These are phyloP conservation scores for Anastatus disparis DNA, from an alignment of 1,140 invertebrate genomes.

Conservation along the genomic window DNA sequence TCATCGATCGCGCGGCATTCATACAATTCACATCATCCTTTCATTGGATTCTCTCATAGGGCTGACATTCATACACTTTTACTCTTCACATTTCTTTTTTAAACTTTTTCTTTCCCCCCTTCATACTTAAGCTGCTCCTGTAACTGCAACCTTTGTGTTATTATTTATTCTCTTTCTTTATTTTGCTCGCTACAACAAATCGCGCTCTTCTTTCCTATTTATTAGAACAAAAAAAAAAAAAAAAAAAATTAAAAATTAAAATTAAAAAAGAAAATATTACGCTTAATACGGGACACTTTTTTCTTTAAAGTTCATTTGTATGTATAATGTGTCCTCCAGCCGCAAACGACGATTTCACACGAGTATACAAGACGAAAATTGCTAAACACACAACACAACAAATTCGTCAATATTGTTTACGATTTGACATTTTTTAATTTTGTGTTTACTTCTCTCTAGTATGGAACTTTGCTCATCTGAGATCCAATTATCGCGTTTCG, in stretches of 20 bases:
- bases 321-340: constrained; percentile 4
- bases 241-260: too few species aligned
- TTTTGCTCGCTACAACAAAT: constrained; percentile 34
- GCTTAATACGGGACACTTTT: neutral
- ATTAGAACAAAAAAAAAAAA: constrained; percentile 25
- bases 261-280: too few species aligned
- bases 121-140: constrained; percentile 54
- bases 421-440: neutral
- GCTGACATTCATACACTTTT: constrained; percentile 27
- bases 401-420: constrained; percentile 8
- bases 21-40: constrained; percentile 26
- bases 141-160: constrained; percentile 64
- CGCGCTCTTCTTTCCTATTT: constrained; percentile 26
- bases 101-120: constrained; percentile 26
- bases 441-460: constrained; percentile 13
- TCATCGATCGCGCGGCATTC: constrained; percentile 28
- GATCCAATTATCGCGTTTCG: constrained; percentile 25
- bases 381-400: neutral
- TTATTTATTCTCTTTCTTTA: constrained; percentile 38
- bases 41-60: constrained; percentile 42
- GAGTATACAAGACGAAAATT: neutral
- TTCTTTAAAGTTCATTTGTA: neutral
- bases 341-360: constrained; percentile 27
- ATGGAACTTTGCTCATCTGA: constrained; percentile 10
- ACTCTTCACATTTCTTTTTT: constrained; percentile 31